Conservation (phyloP, 2,113 vertebrate species). For the Salvelinus sp. region DNA sequence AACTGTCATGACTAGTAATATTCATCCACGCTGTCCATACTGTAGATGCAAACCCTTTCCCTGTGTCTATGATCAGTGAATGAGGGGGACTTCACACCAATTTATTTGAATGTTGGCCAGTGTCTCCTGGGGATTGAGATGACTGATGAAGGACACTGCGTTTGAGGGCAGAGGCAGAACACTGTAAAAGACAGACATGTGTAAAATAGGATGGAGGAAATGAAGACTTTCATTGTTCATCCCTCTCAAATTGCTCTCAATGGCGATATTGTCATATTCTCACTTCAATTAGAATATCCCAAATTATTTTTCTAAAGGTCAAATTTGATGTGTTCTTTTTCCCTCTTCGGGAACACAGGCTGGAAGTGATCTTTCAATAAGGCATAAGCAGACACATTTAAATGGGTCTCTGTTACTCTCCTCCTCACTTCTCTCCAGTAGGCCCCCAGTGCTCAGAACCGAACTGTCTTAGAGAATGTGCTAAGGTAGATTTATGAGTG, state of each 20-base stretch:
- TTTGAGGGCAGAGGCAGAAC: no score
- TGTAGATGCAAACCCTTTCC: no score
- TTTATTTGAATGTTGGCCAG: neutral
- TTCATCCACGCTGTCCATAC: no score
- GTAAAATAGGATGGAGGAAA: neutral
- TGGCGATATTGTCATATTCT: neutral
- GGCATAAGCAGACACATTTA: neutral
- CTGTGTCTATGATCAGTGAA: neutral
- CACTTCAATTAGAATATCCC: neutral
- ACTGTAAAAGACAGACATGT: neutral
- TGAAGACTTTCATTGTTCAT: neutral
- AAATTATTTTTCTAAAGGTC: neutral
- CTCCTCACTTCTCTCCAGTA: constrained; percentile 19
- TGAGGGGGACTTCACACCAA: neutral
- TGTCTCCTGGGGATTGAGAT: no score
- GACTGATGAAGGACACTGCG: no score
- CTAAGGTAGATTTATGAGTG: constrained; percentile 26
- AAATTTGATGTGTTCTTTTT: neutral
- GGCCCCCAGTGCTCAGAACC: neutral
- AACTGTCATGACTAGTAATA: no score
- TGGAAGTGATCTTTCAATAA: neutral
- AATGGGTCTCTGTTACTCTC: neutral
- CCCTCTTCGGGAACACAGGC: neutral
- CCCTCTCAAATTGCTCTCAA: neutral
- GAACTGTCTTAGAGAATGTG: no score